phyloP scores from a whole-genome alignment of 2,888 invertebrate genomes.

The Lathronympha strigana region DNA sequence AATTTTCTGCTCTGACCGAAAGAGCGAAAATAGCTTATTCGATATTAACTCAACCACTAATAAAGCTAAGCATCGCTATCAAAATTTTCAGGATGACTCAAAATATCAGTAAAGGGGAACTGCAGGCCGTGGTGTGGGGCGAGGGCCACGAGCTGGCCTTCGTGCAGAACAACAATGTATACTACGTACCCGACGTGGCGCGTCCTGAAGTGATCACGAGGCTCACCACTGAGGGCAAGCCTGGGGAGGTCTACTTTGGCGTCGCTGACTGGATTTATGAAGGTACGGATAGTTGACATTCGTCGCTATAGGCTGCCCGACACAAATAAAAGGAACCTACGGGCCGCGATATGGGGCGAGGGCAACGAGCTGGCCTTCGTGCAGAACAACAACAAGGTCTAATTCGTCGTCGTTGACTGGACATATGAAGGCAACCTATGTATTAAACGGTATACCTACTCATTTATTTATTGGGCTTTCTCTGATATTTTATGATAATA shows the following conservation, averaged over 20 bases:
- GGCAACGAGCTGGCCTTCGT: slow-evolving; percentile 84
- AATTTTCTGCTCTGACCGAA: too few relatives aligned
- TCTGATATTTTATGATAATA: too few relatives aligned
- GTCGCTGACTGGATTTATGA: slow-evolving; percentile 97
- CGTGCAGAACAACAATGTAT: slow-evolving; percentile 88
- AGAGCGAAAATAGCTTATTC: too few relatives aligned
- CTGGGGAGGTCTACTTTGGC: slow-evolving; percentile 90
- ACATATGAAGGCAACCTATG: slow-evolving; percentile 97
- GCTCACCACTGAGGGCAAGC: slow-evolving; percentile 86
- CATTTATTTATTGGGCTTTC: too few relatives aligned
- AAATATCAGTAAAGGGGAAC: slow-evolving; percentile 77
- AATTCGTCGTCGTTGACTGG: slow-evolving; percentile 96
- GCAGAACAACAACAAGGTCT: slow-evolving; percentile 87
- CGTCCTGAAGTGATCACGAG: slow-evolving; percentile 60
- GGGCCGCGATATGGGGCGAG: slow-evolving; percentile 66
- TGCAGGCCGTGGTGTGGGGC: slow-evolving; percentile 86
- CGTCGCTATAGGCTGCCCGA: not conserved
- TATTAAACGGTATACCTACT: too few relatives aligned
- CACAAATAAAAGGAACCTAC: not conserved
- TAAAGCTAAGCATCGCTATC: not conserved
- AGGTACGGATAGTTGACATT: slow-evolving; percentile 85
- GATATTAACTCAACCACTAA: too few relatives aligned
- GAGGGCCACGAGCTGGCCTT: slow-evolving; percentile 77
- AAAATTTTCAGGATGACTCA: slow-evolving; percentile 62
- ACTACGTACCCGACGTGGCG: slow-evolving; percentile 76